Evolutionary conservation across 2,113 vertebrate genomes (phyloP), one percentile per base, ranked within the genome.

Genomic region (Amazona guildingii): DNA sequence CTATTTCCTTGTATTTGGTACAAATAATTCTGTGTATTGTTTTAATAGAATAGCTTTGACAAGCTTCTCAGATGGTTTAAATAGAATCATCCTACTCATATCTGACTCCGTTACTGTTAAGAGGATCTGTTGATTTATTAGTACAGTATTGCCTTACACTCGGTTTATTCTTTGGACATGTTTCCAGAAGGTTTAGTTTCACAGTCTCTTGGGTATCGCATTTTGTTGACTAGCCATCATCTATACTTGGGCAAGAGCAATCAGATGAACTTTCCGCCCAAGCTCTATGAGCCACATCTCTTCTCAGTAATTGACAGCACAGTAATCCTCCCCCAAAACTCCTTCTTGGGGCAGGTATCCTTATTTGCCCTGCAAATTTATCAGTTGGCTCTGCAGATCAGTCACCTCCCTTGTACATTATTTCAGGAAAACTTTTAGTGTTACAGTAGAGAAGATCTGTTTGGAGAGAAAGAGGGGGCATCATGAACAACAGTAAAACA

Each of bases 171-270:
- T 94, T 90, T 94, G 90, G 95, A 94, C 88, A 62, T 86, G 43
- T 96, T 97, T 95, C 96, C 5, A 5, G 85, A 86, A 90, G 95
- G 88, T 90, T 96, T 88, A 96, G 86, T 93, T 94, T 96, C 95
- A 96, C 72, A 95, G 94, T 88, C 80, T 95, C 90, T 81, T 72
- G 86, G 92, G 72, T 88, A 95, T 95, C 0, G 0, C 83, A 88
- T 96, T 92, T 97, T 92, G 90, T 94, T 97, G 94, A 96, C 93
- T 96, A 78, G 86, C 79, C 94, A 86, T 93, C 94, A 75, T 92
- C 55, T 94, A 63, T 93, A 82, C 83, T 95, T 93, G 90, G 88
- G 90, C 90, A 93, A 49, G 73, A 94, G 87, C 92, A 78, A 92
- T 93, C 88, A 96, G 83, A 93, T 72, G 88, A 96, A 88, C 80